These are phyloP conservation scores for Hydrozoanthus gracilis DNA, from an alignment of 92 coral and sea anemone genomes.

Conservation along the genomic window DNA sequence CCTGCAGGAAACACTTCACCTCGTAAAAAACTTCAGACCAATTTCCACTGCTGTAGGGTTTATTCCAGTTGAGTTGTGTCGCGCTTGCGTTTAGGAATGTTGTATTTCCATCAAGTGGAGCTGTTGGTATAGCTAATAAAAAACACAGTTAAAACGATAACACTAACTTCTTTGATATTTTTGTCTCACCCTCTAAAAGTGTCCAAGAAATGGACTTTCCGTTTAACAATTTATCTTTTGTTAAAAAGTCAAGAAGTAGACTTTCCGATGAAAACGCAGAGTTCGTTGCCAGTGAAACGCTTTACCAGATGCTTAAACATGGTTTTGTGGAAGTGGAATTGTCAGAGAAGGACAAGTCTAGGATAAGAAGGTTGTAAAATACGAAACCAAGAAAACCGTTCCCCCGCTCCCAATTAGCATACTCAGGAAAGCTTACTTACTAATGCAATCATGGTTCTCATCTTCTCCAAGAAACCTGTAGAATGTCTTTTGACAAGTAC, in stretches of 20 bases:
- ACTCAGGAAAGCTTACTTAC: not conserved
- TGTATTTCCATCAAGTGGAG: not conserved
- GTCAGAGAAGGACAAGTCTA: conserved; percentile 26
- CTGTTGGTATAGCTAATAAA: too few relatives aligned
- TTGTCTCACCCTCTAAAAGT: not conserved
- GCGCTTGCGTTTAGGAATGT: not conserved
- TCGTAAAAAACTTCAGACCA: not conserved
- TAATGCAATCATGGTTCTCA: not conserved
- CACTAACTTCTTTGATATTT: not conserved
- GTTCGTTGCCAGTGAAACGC: conserved; percentile 37
- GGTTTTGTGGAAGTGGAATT: conserved; percentile 19
- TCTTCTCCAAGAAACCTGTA: not conserved
- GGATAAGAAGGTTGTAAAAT: conserved; percentile 23
- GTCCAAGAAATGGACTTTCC: conserved; percentile 1
- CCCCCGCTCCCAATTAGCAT: not conserved
- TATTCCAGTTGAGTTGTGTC: not conserved
- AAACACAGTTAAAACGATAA: not conserved
- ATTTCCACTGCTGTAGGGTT: not conserved
- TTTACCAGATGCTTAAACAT: conserved; percentile 22
- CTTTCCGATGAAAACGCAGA: conserved; percentile 28
- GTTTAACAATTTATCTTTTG: not conserved
- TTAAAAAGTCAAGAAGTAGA: not conserved
- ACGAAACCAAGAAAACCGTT: conserved; percentile 12
- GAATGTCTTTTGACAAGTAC: not conserved
- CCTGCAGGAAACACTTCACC: not conserved